A percentile compares a stretch with the other conserved stretches of the same genome.
phyloP scores from a whole-genome alignment of 2,888 invertebrate genomes.

The Lamproptera curius region DNA sequence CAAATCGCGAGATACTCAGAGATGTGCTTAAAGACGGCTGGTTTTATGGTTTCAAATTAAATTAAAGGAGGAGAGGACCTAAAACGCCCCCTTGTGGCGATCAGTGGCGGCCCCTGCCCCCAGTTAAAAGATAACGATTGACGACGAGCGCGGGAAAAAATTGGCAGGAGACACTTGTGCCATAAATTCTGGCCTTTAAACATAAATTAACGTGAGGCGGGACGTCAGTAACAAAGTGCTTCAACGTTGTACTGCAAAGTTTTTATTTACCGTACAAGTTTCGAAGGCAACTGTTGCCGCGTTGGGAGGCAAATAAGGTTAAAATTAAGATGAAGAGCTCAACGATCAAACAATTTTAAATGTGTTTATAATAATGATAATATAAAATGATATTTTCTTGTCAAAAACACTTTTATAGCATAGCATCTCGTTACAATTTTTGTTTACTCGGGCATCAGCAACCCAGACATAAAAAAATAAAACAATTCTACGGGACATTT shows the following conservation, averaged over 20 bases:
- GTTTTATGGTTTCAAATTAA: constrained; percentile 15
- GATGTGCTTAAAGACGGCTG: constrained; percentile 10
- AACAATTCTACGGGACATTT: no score
- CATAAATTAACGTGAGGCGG: background rate
- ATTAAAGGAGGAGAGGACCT: constrained; percentile 9
- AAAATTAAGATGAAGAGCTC: no score
- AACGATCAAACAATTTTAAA: no score
- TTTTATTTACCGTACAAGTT: constrained; percentile 1
- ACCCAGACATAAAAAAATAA: no score
- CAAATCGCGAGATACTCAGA: background rate
- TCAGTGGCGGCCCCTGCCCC: constrained; percentile 8
- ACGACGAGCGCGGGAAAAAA: constrained; percentile 2
- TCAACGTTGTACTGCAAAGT: constrained; percentile 1
- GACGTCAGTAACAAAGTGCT: constrained; percentile 3
- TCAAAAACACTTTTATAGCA: no score
- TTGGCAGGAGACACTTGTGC: constrained; percentile 11
- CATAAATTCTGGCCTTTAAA: constrained; percentile 9
- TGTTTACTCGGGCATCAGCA: no score
- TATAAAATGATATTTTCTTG: no score
- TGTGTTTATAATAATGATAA: no score
- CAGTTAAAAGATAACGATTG: constrained; percentile 5
- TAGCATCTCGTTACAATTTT: no score
- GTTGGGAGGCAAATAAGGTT: no score
- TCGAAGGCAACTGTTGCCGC: background rate
- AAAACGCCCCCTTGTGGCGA: constrained; percentile 12